These are phyloP conservation scores for Ophioninae sp. DNA, from an alignment of 2,888 invertebrate genomes.

Conservation along the genomic window DNA sequence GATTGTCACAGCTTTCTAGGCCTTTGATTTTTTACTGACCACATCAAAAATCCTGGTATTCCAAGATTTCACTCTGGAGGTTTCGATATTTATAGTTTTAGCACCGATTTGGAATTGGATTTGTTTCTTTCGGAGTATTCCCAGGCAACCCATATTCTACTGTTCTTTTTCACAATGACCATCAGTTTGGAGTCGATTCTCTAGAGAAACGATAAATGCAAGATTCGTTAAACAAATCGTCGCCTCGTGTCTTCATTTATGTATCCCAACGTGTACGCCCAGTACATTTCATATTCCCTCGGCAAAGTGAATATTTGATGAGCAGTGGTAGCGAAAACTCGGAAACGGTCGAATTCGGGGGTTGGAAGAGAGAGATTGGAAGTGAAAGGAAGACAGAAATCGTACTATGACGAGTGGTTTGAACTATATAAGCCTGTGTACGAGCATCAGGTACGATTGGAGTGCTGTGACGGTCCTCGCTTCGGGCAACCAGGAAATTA, in stretches of 20 bases:
- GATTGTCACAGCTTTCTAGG: too few species aligned
- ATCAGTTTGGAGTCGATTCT: too few species aligned
- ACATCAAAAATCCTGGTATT: too few species aligned
- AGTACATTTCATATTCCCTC: slow-evolving; percentile 17
- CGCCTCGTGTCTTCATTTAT: slow-evolving; percentile 2
- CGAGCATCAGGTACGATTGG: slow-evolving; percentile 36
- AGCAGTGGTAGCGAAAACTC: slow-evolving; percentile 14
- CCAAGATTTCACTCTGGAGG: too few species aligned
- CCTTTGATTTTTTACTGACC: too few species aligned
- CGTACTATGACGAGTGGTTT: slow-evolving; percentile 11
- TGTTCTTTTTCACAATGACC: too few species aligned
- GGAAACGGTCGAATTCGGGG: background rate
- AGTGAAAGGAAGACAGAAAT: slow-evolving; percentile 8
- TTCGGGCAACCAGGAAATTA: slow-evolving; percentile 35
- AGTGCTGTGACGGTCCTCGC: slow-evolving; percentile 43
- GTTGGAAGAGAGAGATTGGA: slow-evolving; percentile 8
- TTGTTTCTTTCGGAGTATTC: too few species aligned
- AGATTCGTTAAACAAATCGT: background rate
- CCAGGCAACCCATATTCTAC: too few species aligned
- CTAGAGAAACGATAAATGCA: too few species aligned
- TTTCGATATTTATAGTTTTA: too few species aligned
- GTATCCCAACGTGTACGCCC: background rate
- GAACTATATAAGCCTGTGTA: background rate
- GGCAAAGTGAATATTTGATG: slow-evolving; percentile 41
- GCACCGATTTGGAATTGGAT: too few species aligned